These are phyloP conservation scores for Thalassarche chlororhynchos DNA, from an alignment of 2,113 vertebrate species.

Conservation along the genomic window DNA sequence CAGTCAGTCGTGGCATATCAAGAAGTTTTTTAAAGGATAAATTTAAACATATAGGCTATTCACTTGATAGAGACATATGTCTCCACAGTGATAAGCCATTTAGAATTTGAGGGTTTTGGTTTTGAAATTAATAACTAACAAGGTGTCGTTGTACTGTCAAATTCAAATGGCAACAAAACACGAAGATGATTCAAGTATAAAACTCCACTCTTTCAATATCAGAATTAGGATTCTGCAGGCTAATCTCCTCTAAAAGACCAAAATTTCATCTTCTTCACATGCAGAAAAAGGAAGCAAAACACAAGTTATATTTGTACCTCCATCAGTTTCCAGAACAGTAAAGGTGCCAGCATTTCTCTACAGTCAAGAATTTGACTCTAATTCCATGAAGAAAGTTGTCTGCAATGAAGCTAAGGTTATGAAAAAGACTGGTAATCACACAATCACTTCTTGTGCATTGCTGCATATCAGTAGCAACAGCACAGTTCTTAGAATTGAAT, in stretches of 20 bases:
- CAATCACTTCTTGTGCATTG: background rate
- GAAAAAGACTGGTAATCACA: background rate
- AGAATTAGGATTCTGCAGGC: background rate
- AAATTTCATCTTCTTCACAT: background rate
- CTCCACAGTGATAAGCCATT: background rate
- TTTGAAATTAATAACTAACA: background rate
- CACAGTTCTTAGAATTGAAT: background rate
- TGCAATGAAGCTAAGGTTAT: background rate
- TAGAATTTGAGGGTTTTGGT: accelerated
- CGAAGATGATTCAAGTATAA: background rate
- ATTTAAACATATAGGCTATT: background rate
- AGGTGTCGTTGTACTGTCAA: background rate
- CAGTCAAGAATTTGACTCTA: background rate
- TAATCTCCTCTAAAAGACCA: background rate
- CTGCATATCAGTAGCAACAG: background rate
- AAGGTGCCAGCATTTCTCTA: background rate
- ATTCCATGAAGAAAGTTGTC: background rate
- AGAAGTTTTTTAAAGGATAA: background rate
- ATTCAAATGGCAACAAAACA: background rate
- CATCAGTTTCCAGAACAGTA: background rate
- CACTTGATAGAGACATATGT: background rate
- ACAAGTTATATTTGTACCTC: background rate
- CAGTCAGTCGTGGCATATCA: background rate
- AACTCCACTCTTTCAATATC: background rate
- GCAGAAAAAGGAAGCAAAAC: background rate